Percentiles rank a stretch among this genome's conserved stretches.
phyloP scores from a whole-genome alignment of 2,797 vertebrate genomes.

The Acipenser oxyrinchus region DNA sequence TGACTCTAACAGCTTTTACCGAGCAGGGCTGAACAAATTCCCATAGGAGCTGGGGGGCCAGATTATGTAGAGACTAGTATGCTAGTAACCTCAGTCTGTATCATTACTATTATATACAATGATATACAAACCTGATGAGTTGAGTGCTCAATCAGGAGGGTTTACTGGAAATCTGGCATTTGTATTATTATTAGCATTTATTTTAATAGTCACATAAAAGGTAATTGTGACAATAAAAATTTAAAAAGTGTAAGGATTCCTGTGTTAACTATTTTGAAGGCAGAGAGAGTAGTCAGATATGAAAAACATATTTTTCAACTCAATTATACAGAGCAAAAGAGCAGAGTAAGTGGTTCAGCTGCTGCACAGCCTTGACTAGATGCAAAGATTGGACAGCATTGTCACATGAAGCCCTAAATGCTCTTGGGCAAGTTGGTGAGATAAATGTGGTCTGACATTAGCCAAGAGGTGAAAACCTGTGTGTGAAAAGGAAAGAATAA shows the following conservation, averaged over 20 bases:
- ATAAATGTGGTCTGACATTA: conserved; percentile 49
- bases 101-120: no score
- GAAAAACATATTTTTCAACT: conserved; percentile 18
- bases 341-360: conserved; percentile 16
- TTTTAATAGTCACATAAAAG: neutral
- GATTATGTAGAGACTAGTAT: no score
- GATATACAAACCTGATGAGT: no score
- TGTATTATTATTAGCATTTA: neutral
- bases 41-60: no score
- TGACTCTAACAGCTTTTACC: no score
- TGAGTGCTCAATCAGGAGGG: no score
- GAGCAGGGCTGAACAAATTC: no score
- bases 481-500: conserved; percentile 7
- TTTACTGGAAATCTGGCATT: no score
- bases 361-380: conserved; percentile 24
- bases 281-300: neutral
- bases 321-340: conserved; percentile 22
- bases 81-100: no score
- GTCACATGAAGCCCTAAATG: conserved; percentile 25
- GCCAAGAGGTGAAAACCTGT: conserved; percentile 30
- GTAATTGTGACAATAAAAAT: neutral
- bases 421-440: conserved; percentile 34
- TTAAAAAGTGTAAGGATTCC: neutral
- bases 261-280: neutral
- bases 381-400: conserved; percentile 13